Conservation (phyloP, 2,888 invertebrate genomes). For the Apocheima hispidaria region DNA sequence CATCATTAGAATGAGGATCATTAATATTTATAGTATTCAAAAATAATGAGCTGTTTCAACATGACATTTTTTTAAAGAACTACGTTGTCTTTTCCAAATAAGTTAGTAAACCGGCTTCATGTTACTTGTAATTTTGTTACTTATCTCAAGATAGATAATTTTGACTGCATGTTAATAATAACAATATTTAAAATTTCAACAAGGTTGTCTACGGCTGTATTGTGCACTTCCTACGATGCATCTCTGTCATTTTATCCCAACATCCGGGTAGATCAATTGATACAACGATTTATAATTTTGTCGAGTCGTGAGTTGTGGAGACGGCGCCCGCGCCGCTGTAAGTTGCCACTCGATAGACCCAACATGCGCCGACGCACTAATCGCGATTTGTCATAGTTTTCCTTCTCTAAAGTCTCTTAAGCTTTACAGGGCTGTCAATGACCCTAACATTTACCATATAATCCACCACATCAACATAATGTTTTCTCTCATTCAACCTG, state of each 20-base stretch:
- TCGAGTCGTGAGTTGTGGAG: slow-evolving; percentile 48
- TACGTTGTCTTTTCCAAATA: not conserved
- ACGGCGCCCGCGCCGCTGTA: slow-evolving; percentile 27
- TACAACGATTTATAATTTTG: slow-evolving; percentile 58
- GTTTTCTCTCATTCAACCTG: slow-evolving; percentile 28
- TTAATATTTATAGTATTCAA: slow-evolving; percentile 14
- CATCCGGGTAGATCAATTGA: slow-evolving; percentile 50
- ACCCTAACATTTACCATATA: slow-evolving; percentile 34
- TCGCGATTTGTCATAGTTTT: slow-evolving; percentile 76
- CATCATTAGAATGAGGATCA: slow-evolving; percentile 24
- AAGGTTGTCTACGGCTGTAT: slow-evolving; percentile 28
- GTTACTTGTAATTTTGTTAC: not conserved
- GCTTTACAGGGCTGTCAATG: slow-evolving; percentile 51
- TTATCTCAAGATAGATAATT: not conserved
- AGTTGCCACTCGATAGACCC: slow-evolving; percentile 55
- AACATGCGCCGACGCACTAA: slow-evolving; percentile 55
- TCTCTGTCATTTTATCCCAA: slow-evolving; percentile 37
- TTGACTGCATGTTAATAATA: not conserved
- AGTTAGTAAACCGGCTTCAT: slow-evolving; percentile 1
- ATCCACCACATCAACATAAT: slow-evolving; percentile 45
- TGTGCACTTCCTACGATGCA: slow-evolving; percentile 41
- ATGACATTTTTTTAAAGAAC: slow-evolving; percentile 2
- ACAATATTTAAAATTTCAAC: slow-evolving; percentile 5
- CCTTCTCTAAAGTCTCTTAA: slow-evolving; percentile 50
- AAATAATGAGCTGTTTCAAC: slow-evolving; percentile 23